These are phyloP conservation scores for Andricus curvator DNA, from an alignment of 2,888 invertebrate species.

Conservation along the genomic window DNA sequence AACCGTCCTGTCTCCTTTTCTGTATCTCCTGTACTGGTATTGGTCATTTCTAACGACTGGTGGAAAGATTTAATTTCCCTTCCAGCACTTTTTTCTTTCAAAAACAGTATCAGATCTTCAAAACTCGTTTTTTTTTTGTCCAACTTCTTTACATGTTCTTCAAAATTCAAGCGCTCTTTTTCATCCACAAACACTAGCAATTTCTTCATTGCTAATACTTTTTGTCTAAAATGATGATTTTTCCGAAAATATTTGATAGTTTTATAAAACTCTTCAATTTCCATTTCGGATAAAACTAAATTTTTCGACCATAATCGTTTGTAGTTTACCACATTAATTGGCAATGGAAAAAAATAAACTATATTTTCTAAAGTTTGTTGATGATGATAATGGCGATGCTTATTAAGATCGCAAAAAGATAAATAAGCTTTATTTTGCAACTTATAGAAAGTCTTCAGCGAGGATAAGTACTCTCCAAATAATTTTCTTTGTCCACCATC, in stretches of 20 bases:
- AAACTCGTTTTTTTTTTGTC: background rate
- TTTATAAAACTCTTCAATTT: slow-evolving; percentile 62
- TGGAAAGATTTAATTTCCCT: background rate
- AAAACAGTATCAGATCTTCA: background rate
- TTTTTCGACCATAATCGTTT: slow-evolving; percentile 57
- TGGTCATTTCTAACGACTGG: background rate
- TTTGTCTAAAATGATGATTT: slow-evolving; percentile 48
- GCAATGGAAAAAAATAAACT: slow-evolving; percentile 53
- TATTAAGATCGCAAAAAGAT: slow-evolving; percentile 68
- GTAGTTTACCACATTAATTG: slow-evolving; percentile 67
- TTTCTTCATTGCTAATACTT: slow-evolving; percentile 52
- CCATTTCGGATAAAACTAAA: slow-evolving; percentile 63
- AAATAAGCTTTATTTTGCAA: slow-evolving; percentile 68
- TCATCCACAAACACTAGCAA: slow-evolving; percentile 50
- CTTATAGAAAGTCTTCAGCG: slow-evolving; percentile 61
- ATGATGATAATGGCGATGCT: slow-evolving; percentile 61
- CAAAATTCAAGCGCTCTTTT: slow-evolving; percentile 33
- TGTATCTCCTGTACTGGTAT: background rate
- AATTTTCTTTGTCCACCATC: slow-evolving; percentile 52
- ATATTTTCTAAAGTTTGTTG: background rate
- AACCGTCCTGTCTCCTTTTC: background rate
- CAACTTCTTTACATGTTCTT: background rate
- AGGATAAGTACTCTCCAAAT: slow-evolving; percentile 57
- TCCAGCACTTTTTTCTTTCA: background rate
- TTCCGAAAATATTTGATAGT: slow-evolving; percentile 63